Percentiles rank a stretch among this genome's conserved stretches.
Conservation (phyloP, 2,797 vertebrate genomes). For the Argentina silus region DNA sequence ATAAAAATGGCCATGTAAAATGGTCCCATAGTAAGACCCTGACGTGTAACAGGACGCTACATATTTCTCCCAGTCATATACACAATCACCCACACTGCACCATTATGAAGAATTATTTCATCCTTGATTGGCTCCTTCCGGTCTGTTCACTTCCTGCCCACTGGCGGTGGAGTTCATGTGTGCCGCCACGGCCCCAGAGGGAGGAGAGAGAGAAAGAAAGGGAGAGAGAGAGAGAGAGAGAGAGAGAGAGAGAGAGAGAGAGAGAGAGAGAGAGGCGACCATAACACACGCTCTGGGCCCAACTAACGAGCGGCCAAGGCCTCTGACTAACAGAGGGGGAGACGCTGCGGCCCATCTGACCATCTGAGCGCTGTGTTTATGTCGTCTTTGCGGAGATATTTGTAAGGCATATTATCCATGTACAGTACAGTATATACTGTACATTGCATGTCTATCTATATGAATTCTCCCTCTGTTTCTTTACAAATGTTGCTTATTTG, state of each 20-base stretch:
- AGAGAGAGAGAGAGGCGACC: constrained; percentile 1
- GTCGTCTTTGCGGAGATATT: too few species aligned
- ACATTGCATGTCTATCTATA: background rate
- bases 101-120: constrained; percentile 39
- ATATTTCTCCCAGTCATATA: constrained; percentile 32
- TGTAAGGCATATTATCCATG: too few species aligned
- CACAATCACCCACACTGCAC: constrained; percentile 27
- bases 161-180: constrained; percentile 28
- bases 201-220: background rate
- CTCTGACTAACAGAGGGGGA: constrained; percentile 2
- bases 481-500: background rate
- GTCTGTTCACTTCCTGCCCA: constrained; percentile 47
- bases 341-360: constrained; percentile 39
- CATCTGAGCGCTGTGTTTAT: too few species aligned
- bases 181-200: constrained; percentile 4
- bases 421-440: constrained; percentile 12
- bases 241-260: constrained; percentile 21
- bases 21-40: background rate
- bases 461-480: background rate
- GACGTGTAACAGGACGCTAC: background rate
- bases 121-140: constrained; percentile 47
- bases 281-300: background rate
- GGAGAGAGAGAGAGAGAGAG: background rate
- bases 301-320: background rate
- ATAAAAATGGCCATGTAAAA: background rate